Evolutionary conservation across 2,888 invertebrate species (phyloP).

Genomic region (Ectemnius cavifrons): DNA sequence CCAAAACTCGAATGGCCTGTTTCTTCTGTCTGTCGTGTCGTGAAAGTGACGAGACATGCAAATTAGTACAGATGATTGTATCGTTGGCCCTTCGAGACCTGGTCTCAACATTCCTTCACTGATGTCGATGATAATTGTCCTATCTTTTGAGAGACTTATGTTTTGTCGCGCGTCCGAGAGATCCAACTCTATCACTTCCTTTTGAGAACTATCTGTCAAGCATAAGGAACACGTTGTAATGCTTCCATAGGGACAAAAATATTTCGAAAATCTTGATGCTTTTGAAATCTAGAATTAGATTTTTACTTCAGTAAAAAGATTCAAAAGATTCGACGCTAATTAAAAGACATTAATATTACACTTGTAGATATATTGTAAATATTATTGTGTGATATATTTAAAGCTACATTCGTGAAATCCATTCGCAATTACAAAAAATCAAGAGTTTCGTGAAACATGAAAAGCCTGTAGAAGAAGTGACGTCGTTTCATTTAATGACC

Average conservation of each 20-base stretch:
- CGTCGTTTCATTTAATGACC: slow-evolving; percentile 51
- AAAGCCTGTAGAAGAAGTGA: slow-evolving; percentile 35
- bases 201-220: background rate
- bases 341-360: no score
- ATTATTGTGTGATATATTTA: no score
- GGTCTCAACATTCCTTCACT: background rate
- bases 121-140: background rate
- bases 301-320: no score
- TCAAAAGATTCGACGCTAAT: no score
- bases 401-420: background rate
- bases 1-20: slow-evolving; percentile 8
- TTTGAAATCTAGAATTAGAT: no score
- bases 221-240: background rate
- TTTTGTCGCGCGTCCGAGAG: background rate
- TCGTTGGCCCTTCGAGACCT: slow-evolving; percentile 13
- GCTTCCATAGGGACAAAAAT: no score
- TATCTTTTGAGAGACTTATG: background rate
- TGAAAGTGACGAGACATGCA: slow-evolving; percentile 28
- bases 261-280: no score
- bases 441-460: slow-evolving; percentile 9
- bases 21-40: slow-evolving; percentile 9
- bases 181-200: slow-evolving; percentile 3
- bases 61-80: slow-evolving; percentile 26
- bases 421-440: no score
- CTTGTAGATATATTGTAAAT: no score